Base-by-base conservation (phyloP, 2,888 invertebrate species). In the Rhimphoctona megacephalus region DNA sequence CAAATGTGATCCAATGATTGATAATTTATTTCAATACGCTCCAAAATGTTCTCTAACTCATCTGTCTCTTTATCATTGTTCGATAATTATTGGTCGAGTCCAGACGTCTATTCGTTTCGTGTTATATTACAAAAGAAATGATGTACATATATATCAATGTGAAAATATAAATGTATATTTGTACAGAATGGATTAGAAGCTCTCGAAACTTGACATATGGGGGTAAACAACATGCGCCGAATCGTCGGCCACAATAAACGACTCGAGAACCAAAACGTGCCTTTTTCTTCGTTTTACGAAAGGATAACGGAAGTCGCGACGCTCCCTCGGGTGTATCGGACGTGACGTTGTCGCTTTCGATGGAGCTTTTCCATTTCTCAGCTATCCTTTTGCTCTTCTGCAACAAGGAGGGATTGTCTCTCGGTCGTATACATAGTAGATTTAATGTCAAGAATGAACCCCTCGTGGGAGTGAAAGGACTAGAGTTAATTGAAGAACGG, bases 301-400 rank as follows among this genome's bases (percentile, higher is more conserved):
- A 66, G 64, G 54, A 87, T 74, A 76, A 87, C 79, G 78, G 64
- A 84, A 87, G 81, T 87, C 81, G 77, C 70, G 54, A 64, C 54
- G 61, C 57, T 79, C 81, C 81, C 74, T 74, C 70, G 85, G 77
- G 80, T 78, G 82, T 88, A 89, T 89, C 85, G 85, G 84, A 90
- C 89, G 86, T 90, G 90, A 90, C 90, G 88, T 88, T 91, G 90
- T 90, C 91, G 88, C 88, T 90, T 87, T 88, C 88, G 82, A 88
- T 88, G 81, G 73, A 82, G 87, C 87, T 86, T 87, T 88, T 66
- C 76, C 83, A 79, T 57, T 76, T 85, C 81, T 82, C 72, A 69
- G 67, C 67, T 49, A 64, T 77, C 25, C 22, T 57, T 79, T 49
- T 54, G 69, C 81, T 79, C 69, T 66, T 52, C 54, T 33, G 64